phyloP scores from a whole-genome alignment of 2,113 vertebrate genomes.

The Urocynchramus pylzowi region DNA sequence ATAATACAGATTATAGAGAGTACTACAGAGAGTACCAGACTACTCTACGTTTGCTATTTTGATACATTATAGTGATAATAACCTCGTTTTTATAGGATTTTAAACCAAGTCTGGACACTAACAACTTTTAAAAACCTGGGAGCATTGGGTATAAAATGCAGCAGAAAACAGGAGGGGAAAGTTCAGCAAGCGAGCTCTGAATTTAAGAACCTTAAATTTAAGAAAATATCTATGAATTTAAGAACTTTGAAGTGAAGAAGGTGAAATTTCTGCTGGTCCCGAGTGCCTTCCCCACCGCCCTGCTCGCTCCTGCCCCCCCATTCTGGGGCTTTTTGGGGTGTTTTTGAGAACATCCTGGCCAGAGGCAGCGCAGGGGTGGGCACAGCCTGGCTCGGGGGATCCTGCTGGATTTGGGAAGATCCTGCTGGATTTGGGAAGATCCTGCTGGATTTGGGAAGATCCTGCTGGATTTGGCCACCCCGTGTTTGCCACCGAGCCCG shows the following conservation, averaged over 20 bases:
- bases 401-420: too few species aligned
- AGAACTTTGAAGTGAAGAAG: not conserved
- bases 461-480: not conserved
- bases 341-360: not conserved
- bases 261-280: not conserved
- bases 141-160: rapidly evolving
- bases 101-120: not conserved
- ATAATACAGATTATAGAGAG: not conserved
- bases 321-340: not conserved
- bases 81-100: not conserved
- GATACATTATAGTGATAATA: not conserved
- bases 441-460: not conserved
- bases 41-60: not conserved
- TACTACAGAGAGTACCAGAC: not conserved
- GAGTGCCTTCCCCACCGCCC: rapidly evolving
- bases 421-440: too few species aligned
- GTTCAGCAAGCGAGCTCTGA: not conserved
- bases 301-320: not conserved
- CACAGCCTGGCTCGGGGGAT: not conserved
- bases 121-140: not conserved
- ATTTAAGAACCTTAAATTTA: not conserved
- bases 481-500: constrained; percentile 73
- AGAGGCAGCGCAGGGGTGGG: not conserved
- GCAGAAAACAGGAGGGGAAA: not conserved
- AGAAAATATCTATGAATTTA: rapidly evolving